These are phyloP conservation scores for Drosophila athabasca DNA, from an alignment of 1,140 invertebrate species.

Conservation along the genomic window DNA sequence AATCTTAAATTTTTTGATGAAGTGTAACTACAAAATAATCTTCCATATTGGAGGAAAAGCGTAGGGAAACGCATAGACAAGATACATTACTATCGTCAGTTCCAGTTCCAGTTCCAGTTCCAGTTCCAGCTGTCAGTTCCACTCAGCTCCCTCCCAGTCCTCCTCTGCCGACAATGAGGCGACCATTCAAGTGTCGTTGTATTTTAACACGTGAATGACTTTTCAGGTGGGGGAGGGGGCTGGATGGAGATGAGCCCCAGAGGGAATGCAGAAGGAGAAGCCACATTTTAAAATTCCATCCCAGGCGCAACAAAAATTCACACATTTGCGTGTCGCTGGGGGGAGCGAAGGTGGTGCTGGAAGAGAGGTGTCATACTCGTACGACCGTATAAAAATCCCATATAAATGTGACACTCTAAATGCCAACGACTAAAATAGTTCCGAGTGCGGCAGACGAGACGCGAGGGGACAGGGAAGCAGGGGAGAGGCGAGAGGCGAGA, in stretches of 20 bases:
- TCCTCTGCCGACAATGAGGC: constrained; percentile 30
- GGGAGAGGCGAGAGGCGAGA: too few relatives aligned
- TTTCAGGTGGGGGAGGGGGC: constrained; percentile 36
- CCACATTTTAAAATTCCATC: constrained; percentile 59
- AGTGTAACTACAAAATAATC: too few relatives aligned
- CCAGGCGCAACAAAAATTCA: constrained; percentile 58
- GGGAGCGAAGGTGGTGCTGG: background rate
- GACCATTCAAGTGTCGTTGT: constrained; percentile 55
- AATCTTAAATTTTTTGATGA: too few relatives aligned
- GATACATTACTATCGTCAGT: constrained; percentile 32
- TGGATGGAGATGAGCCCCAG: constrained; percentile 36
- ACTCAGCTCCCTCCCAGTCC: constrained; percentile 1
- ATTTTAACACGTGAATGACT: constrained; percentile 75
- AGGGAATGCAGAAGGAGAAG: background rate
- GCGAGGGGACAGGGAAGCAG: background rate
- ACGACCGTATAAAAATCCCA: constrained; percentile 75
- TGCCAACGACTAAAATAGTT: constrained; percentile 81
- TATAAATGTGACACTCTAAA: constrained; percentile 81
- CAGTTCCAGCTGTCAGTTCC: constrained; percentile 9
- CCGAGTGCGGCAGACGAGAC: constrained; percentile 31
- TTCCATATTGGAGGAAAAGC: too few relatives aligned
- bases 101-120: constrained; percentile 5
- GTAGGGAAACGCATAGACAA: too few relatives aligned
- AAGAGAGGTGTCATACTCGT: background rate
- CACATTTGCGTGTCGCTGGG: constrained; percentile 49